Percentiles rank a stretch among this genome's conserved stretches.
phyloP scores from a whole-genome alignment of 1,140 invertebrate species.

The Caenorhabditis briggsae region DNA sequence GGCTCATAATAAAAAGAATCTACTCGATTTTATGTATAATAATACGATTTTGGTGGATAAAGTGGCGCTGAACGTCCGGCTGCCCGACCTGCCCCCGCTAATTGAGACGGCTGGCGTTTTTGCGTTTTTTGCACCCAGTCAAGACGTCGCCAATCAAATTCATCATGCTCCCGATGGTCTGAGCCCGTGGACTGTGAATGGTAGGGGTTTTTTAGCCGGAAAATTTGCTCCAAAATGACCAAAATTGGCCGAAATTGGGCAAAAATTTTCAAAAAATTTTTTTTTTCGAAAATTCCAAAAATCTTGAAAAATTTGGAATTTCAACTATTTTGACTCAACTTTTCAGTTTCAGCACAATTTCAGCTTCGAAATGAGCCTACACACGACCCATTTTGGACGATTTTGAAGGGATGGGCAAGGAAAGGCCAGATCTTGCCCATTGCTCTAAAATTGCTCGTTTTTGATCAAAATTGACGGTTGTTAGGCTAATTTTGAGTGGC shows the following conservation, averaged over 20 bases:
- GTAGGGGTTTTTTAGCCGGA: too few relatives aligned
- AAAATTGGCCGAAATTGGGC: too few relatives aligned
- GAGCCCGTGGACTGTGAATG: slow-evolving; percentile 57
- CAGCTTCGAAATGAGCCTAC: too few relatives aligned
- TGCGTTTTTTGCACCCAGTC: slow-evolving; percentile 21
- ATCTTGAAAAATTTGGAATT: neutral
- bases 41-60: neutral
- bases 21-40: slow-evolving; percentile 55
- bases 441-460: too few relatives aligned
- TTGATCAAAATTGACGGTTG: too few relatives aligned
- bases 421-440: too few relatives aligned
- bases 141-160: slow-evolving; percentile 38
- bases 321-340: too few relatives aligned
- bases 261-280: neutral
- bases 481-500: too few relatives aligned
- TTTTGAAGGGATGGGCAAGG: too few relatives aligned
- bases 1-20: slow-evolving; percentile 57
- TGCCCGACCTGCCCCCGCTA: slow-evolving; percentile 55
- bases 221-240: too few relatives aligned
- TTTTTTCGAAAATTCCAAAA: neutral
- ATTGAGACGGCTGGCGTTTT: slow-evolving; percentile 34
- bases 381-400: too few relatives aligned
- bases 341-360: too few relatives aligned
- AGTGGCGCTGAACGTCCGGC: neutral
- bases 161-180: slow-evolving; percentile 53